Base-by-base conservation (phyloP, 1,140 invertebrate species). In the Leptinotarsa defecta region DNA sequence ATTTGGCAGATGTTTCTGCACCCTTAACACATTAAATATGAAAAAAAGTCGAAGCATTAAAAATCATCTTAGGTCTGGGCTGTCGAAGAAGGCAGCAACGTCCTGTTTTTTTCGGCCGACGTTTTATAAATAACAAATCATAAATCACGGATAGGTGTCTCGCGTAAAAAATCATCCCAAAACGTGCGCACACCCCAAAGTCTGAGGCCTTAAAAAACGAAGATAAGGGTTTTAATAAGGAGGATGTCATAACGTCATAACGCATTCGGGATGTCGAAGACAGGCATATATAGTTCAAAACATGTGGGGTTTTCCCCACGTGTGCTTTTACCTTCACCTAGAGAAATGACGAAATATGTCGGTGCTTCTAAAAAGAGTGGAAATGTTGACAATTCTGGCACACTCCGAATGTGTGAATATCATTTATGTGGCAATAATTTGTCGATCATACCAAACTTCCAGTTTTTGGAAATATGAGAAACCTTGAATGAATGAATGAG, bases 201-300 rank as follows among this genome's bases (percentile, higher is more conserved):
- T 57, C 52, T 57, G 52, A 57, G n/a, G 52, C 5, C n/a, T 57
- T 24, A 57, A 57, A 57, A 57, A 57, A 57, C n/a, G 52, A 15
- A 57, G 52, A 57, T 57, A 57, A 57, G 13, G n/a, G 52, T 57
- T 57, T 57, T 57, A 57, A 57, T 57, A 57, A 57, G 52, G 52
- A 57, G 52, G 52, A 57, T 57, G 52, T 57, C 52, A 57, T 57
- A 57, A 57, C 52, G 52, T 57, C 52, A 57, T 57, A 57, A 57
- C 52, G 52, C 52, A n/a, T n/a, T 57, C 52, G 52, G 52, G 52
- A 57, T 17, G 52, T 57, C 15, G 13, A 57, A 57, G 52, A 57
- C 52, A 57, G 52, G 52, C 13, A 17, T 34, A 34, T 34, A 34
- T 57, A 57, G 52, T 57, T 57, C 52, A n/a, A n/a, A 57, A 57